These are phyloP conservation scores for Corella eumyota DNA, from an alignment of 23 tunicate genomes.

Conservation along the genomic window DNA sequence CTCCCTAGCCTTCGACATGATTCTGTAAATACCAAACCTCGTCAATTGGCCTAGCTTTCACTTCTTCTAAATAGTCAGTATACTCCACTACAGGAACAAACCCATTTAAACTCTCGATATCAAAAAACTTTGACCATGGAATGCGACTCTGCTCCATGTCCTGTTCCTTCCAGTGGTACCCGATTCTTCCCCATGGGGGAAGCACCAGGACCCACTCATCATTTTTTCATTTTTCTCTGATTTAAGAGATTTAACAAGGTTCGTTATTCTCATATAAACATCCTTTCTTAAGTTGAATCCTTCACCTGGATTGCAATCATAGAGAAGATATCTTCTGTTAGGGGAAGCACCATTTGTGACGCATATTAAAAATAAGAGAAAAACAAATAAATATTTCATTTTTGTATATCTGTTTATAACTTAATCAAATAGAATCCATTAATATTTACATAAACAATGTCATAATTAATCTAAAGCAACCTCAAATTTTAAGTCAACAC, in stretches of 20 bases:
- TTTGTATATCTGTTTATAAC: too few relatives aligned
- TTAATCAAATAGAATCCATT: too few relatives aligned
- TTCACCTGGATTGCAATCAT: conserved; percentile 98
- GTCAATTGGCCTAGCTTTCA: conserved; percentile 77
- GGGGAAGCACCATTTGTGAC: too few relatives aligned
- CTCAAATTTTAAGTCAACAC: too few relatives aligned
- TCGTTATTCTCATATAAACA: conserved; percentile 91
- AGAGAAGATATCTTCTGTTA: conserved; percentile 68
- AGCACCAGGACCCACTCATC: conserved; percentile 90
- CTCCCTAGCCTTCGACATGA: conserved; percentile 92
- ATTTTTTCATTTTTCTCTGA: conserved; percentile 16
- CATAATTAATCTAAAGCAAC: too few relatives aligned
- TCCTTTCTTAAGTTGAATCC: conserved; percentile 93
- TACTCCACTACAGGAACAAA: conserved; percentile 87
- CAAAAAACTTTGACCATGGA: conserved; percentile 85
- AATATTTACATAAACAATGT: too few relatives aligned
- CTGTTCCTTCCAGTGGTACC: conserved; percentile 94
- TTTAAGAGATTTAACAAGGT: conserved; percentile 41
- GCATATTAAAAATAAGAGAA: too few relatives aligned
- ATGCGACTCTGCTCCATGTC: conserved; percentile 82
- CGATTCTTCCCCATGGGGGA: conserved; percentile 99
- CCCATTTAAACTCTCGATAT: conserved; percentile 51
- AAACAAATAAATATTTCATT: too few relatives aligned
- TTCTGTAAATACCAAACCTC: conserved; percentile 95
- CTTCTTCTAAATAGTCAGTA: conserved; percentile 90